Conservation (phyloP, 2,888 invertebrate genomes). For the Saturnia japonica region DNA sequence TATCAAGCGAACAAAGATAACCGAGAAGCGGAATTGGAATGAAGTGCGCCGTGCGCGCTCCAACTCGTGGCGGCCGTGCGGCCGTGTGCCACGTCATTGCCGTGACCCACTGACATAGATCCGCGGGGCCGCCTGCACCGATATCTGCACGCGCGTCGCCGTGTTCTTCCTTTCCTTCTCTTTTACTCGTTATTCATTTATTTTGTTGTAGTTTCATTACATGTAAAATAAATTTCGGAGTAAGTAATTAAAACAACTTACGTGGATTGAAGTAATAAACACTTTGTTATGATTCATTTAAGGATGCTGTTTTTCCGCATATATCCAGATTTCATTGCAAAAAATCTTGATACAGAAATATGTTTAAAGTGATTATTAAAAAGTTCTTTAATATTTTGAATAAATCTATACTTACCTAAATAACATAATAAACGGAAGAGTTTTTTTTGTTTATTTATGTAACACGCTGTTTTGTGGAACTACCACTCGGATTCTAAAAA, state of each 20-base stretch:
- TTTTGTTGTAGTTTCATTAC: not conserved
- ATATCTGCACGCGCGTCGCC: slow-evolving; percentile 70
- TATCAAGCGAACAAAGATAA: slow-evolving; percentile 54
- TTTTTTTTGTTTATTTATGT: too few relatives aligned
- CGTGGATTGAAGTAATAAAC: not conserved
- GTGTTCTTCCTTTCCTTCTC: slow-evolving; percentile 66
- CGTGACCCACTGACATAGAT: slow-evolving; percentile 87
- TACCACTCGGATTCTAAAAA: too few relatives aligned
- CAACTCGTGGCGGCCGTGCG: slow-evolving; percentile 61
- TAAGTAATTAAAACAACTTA: not conserved
- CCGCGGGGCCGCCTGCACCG: slow-evolving; percentile 82
- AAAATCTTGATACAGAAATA: not conserved
- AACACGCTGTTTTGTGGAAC: too few relatives aligned
- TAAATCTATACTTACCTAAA: too few relatives aligned
- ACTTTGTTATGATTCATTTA: not conserved
- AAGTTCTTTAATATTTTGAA: not conserved
- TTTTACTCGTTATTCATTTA: slow-evolving; percentile 29
- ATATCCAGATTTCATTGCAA: not conserved
- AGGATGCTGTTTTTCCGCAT: not conserved
- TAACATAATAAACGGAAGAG: too few relatives aligned
- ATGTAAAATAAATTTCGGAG: not conserved
- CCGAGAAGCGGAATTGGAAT: slow-evolving; percentile 81
- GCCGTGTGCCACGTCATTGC: slow-evolving; percentile 83
- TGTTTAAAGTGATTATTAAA: not conserved
- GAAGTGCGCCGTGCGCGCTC: slow-evolving; percentile 76